Base-by-base conservation (phyloP, 2,797 vertebrate genomes). In the Loriculus beryllinus region DNA sequence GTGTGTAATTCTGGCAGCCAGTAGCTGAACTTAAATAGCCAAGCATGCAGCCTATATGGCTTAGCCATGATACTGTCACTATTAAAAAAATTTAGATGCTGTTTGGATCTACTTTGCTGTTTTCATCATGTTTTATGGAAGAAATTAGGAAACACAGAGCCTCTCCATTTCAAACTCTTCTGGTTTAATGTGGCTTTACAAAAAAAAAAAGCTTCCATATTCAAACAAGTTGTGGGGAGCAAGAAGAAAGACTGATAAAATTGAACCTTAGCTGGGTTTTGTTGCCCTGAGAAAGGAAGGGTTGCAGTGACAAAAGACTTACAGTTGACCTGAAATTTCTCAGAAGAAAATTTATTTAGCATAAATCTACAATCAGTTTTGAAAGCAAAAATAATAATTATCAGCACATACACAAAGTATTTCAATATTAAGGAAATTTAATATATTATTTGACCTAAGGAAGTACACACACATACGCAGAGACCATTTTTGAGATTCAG, bases 341-440 rank as follows among this genome's bases (percentile, higher is more conserved):
- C 9, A 76, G 29, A 8, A 71, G 28, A 69, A 42, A 79, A 59
- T 60, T 76, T 70, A 68, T 88, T 85, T 56, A 60, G 26, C 13
- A 12, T 42, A 68, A 77, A 51, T 49, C 28, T 82, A 8, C 33
- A 21, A 60, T 29, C 3, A 33, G 15, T 63, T 91, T 80, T 75
- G 40, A 91, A 82, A 81, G 9, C 10, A 88, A 81, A 83, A 71
- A 12, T 75, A 65, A 75, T 82, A 93, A n/a, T 64, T 74, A 14
- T 70, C 29, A 68, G 14, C 29, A 70, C 6, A 28, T 37, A 71
- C 64, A 18, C 4, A 87, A 89, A 92, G 23, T 4, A 40, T 51
- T 77, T 85, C 35, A 62, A 35, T 49, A 79, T 40, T 70, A 88
- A 89, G 18, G 22, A 67, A 80, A 81, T 51, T 22, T 28, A 77